These are phyloP conservation scores for Lindbergichthys nudifrons DNA, from an alignment of 2,797 vertebrate species.

Conservation along the genomic window DNA sequence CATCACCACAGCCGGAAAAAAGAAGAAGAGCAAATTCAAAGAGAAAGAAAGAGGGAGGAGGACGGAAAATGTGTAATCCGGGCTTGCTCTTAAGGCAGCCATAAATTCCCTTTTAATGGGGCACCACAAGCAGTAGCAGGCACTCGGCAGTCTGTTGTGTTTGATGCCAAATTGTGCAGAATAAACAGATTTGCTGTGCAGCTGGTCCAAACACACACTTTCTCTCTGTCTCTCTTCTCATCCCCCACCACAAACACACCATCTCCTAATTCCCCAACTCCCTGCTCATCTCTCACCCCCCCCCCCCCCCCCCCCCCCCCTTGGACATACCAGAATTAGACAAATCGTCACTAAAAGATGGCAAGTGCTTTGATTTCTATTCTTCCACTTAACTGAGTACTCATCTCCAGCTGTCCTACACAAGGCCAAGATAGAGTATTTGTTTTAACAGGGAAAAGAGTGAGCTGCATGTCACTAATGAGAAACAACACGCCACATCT, in stretches of 20 bases:
- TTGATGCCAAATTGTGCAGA: conserved; percentile 86
- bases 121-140: conserved; percentile 78
- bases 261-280: conserved; percentile 24
- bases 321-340: conserved; percentile 64
- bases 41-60: conserved; percentile 22
- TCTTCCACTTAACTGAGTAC: conserved; percentile 66
- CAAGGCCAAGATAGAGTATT: conserved; percentile 52
- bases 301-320: conserved; percentile 1
- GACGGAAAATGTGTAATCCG: conserved; percentile 63
- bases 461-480: conserved; percentile 56
- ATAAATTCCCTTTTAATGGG: conserved; percentile 84
- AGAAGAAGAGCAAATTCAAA: conserved; percentile 58
- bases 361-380: conserved; percentile 71
- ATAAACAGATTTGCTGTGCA: conserved; percentile 86
- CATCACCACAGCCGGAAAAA: conserved; percentile 36
- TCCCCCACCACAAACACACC: conserved; percentile 31
- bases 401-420: conserved; percentile 69
- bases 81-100: conserved; percentile 79
- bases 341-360: conserved; percentile 70
- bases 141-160: conserved; percentile 83
- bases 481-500: conserved; percentile 69
- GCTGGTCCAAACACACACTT: conserved; percentile 73
- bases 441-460: conserved; percentile 54
- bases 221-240: conserved; percentile 31
- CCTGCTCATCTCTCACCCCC: conserved; percentile 22